Evolutionary conservation across 2,797 vertebrate species (phyloP).

Genomic region (Melopsittacus undulatus): DNA sequence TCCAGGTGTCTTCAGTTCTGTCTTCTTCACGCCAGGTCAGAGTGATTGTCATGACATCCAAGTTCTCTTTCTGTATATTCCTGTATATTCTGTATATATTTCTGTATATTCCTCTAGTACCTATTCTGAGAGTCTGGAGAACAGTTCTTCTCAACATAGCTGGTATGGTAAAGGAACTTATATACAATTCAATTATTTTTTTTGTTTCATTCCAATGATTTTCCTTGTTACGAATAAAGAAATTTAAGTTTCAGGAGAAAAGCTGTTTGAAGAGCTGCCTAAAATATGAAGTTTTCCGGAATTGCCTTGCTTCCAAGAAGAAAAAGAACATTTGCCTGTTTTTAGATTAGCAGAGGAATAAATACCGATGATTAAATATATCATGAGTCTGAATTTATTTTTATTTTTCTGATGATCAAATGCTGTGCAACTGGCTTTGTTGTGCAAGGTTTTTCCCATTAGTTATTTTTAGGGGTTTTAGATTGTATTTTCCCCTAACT

Average conservation of each 20-base stretch:
- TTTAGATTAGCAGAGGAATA: slow-evolving; percentile 67
- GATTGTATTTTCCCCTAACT: slow-evolving; percentile 60
- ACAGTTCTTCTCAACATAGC: not conserved
- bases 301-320: slow-evolving; percentile 54
- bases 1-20: not conserved
- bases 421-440: slow-evolving; percentile 38
- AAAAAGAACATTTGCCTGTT: slow-evolving; percentile 58
- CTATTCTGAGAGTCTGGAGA: not conserved
- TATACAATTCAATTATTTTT: not conserved
- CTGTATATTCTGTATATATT: too few relatives aligned
- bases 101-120: not conserved
- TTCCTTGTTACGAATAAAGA: not conserved
- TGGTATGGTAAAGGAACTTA: not conserved
- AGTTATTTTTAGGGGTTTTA: slow-evolving; percentile 63
- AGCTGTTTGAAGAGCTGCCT: slow-evolving; percentile 19
- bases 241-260: slow-evolving; percentile 6
- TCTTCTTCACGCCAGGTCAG: not conserved
- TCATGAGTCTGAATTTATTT: slow-evolving; percentile 63
- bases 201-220: not conserved
- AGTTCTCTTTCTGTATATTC: not conserved
- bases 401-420: slow-evolving; percentile 59
- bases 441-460: slow-evolving; percentile 66
- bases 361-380: slow-evolving; percentile 66
- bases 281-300: slow-evolving; percentile 53
- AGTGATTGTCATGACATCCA: not conserved